Evolutionary conservation across 2,888 invertebrate genomes (phyloP), one percentile per base, ranked within the genome.

Genomic region (Orchestes rusci): DNA sequence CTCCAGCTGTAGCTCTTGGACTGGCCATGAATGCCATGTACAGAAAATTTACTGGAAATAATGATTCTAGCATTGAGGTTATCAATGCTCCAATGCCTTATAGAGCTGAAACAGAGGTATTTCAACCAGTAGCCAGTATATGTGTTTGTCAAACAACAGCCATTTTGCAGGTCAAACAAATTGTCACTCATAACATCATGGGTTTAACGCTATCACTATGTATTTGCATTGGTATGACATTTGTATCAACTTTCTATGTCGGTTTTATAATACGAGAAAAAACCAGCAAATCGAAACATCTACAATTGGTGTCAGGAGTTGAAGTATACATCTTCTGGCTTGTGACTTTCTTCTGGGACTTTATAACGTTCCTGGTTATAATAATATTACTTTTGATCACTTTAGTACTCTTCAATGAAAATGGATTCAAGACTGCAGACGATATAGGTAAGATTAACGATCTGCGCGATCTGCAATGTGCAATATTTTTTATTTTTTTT

Each of bases 231-330:
- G 80, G 83, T 56, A 71, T 88, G 63, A 76, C 82, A 0, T 81
- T 90, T 57, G 78, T 79, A 2, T 75, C 78, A 18, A 73, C 77
- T 2, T 77, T 79, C 19, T 82, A 74, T 56, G 67, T 81, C 18
- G 70, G 81, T 60, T 79, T 80, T 30, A 61, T 72, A 49, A 60
- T 82, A 36, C 71, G 81, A 67, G 89, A 89, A 61, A 73, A 82
- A n/a, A 68, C 76, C 3, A 74, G 72, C 27, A 79, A 82, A 36
- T 75, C 84, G 0, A 82, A 84, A 57, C 73, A 83, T 37, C 67
- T 86, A 19, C 85, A 86, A 59, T 75, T 79, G 51, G 80, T 85
- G 1, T 80, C 84, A 2, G 86, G 86, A 0, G 73, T 82, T 1
- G 74, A 76, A 45, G 75, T 80, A 1, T 63, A 69, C 0, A 74